phyloP scores from a whole-genome alignment of 2,888 invertebrate species.

The Laspeyria flexula region DNA sequence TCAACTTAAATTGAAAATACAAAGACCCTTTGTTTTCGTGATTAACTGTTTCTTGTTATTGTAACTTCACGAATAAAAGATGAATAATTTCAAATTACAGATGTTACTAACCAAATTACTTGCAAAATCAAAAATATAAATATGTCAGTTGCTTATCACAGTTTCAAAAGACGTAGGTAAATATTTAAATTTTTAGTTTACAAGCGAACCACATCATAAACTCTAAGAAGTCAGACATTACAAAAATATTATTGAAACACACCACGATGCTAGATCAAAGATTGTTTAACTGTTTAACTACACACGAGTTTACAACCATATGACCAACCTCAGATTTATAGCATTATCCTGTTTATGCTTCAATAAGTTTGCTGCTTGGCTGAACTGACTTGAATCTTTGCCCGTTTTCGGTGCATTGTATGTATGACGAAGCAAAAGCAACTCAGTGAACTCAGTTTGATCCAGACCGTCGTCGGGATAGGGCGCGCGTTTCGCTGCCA shows the following conservation, averaged over 20 bases:
- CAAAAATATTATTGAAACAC: slow-evolving; percentile 40
- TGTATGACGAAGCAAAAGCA: slow-evolving; percentile 29
- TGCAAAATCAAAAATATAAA: background rate
- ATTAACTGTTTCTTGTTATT: slow-evolving; percentile 2
- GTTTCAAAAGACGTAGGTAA: background rate
- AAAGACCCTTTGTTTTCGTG: slow-evolving; percentile 1
- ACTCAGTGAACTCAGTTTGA: slow-evolving; percentile 55
- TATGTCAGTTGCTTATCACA: background rate
- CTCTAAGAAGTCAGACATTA: slow-evolving; percentile 15
- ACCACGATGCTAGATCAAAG: slow-evolving; percentile 51
- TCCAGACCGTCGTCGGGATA: slow-evolving; percentile 50
- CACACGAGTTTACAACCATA: slow-evolving; percentile 49
- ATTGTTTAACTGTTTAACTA: slow-evolving; percentile 49
- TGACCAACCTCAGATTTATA: slow-evolving; percentile 63
- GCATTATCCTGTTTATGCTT: slow-evolving; percentile 68
- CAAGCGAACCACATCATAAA: slow-evolving; percentile 33
- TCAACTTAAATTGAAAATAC: slow-evolving; percentile 5
- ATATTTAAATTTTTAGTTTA: slow-evolving; percentile 1
- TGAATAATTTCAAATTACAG: background rate
- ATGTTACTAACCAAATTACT: background rate
- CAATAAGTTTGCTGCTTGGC: slow-evolving; percentile 65
- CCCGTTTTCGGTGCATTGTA: slow-evolving; percentile 50
- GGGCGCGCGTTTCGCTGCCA: slow-evolving; percentile 51
- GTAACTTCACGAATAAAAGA: background rate
- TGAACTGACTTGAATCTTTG: slow-evolving; percentile 63